Percentiles rank a stretch among this genome's conserved stretches.
Conservation (phyloP, 1,140 invertebrate genomes). For the Xylocopa sonorina region DNA sequence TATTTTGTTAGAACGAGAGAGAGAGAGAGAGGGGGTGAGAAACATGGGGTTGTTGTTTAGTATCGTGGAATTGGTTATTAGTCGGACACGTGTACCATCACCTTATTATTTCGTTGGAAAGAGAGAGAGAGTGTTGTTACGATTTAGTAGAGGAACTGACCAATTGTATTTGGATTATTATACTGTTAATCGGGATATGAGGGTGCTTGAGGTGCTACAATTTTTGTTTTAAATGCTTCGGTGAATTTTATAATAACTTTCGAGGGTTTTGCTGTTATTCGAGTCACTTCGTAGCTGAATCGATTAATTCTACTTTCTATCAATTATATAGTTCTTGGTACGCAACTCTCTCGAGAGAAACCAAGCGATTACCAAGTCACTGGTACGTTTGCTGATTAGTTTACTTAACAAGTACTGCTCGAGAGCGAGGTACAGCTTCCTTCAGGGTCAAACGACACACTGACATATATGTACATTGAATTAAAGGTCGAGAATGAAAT, state of each 20-base stretch:
- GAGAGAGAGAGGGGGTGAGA: conserved; percentile 29
- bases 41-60: too few species aligned
- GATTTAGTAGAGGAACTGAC: not conserved
- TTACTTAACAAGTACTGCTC: not conserved
- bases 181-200: not conserved
- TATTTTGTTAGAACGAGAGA: conserved; percentile 52
- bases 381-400: not conserved
- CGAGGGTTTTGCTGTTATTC: not conserved
- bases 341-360: too few species aligned
- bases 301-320: too few species aligned
- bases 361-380: too few species aligned
- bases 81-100: conserved; percentile 39
- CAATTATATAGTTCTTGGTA: too few species aligned
- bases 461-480: too few species aligned
- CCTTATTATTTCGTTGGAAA: conserved; percentile 30
- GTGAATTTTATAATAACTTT: not conserved
- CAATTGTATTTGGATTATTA: not conserved
- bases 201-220: not conserved
- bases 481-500: too few species aligned
- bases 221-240: too few species aligned
- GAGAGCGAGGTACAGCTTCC: not conserved
- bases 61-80: too few species aligned
- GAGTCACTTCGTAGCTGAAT: too few species aligned
- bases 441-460: too few species aligned
- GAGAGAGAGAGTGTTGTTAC: conserved; percentile 21